These are phyloP conservation scores for Athalia cordata DNA, from an alignment of 2,888 invertebrate genomes.

Conservation along the genomic window DNA sequence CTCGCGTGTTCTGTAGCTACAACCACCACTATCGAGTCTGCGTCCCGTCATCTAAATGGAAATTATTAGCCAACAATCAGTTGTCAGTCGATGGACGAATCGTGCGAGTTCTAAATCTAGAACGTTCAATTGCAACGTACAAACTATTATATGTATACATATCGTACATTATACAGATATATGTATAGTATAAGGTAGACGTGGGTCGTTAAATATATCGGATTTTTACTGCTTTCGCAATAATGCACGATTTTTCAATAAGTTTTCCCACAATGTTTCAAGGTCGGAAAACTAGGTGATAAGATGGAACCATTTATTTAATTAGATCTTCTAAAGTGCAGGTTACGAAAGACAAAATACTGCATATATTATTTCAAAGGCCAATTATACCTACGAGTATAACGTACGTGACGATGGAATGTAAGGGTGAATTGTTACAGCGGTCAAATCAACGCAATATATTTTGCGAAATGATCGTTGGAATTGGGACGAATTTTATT, in stretches of 20 bases:
- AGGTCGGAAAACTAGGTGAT: too few species aligned
- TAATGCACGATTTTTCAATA: not conserved
- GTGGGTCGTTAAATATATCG: not conserved
- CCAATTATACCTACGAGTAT: not conserved
- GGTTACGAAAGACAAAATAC: not conserved
- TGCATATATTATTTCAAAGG: not conserved
- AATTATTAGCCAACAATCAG: slow-evolving; percentile 11
- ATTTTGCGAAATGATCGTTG: too few species aligned
- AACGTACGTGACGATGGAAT: slow-evolving; percentile 1
- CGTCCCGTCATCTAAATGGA: slow-evolving; percentile 21
- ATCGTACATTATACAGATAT: not conserved
- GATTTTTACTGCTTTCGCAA: not conserved
- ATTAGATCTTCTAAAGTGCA: not conserved
- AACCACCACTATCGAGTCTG: too few species aligned
- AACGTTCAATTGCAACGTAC: not conserved
- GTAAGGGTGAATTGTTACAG: not conserved
- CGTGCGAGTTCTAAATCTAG: slow-evolving; percentile 24
- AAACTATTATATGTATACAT: too few species aligned
- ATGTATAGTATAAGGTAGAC: not conserved
- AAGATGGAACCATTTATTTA: too few species aligned
- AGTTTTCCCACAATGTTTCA: not conserved
- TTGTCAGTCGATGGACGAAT: slow-evolving; percentile 11
- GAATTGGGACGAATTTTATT: too few species aligned
- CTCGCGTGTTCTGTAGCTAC: not conserved
- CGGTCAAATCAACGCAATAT: not conserved